Evolutionary conservation across 2,113 vertebrate species (phyloP), one percentile per base, ranked within the genome.

Genomic region (Psephotus haematonotus): DNA sequence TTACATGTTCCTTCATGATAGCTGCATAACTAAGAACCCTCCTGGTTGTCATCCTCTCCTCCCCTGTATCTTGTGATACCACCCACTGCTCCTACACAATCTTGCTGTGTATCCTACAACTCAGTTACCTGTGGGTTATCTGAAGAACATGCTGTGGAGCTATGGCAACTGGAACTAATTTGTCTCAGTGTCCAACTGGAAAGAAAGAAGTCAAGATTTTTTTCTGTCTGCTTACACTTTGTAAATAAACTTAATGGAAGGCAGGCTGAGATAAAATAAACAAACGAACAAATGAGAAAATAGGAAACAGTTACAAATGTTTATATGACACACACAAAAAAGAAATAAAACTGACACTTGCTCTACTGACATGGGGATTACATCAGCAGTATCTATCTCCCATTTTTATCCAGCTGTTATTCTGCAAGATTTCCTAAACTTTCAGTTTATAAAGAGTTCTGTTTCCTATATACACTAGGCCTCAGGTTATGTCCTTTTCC

Each of bases 401-500:
- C 25, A 23, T 37, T 70, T 91, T 91, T 50, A 95, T 82, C 47
- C 23, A 86, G 64, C 20, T 10, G 12, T 65, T 81, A 67, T 59
- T 75, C 29, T 44, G 41, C 13, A 82, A 70, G 33, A 89, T 84
- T 92, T 94, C 35, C 76, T 79, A 71, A 90, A 65, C 37, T 64
- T 55, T 60, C 47, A 17, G 10, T 76, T 94, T 76, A 75, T 57
- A 64, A 74, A 86, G 33, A 87, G 35, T 68, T 87, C 23, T 68
- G 2, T 82, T 94, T 84, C 75, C 82, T 90, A 18, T 64, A 14
- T 12, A 41, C 1, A 2, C 62, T 65, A 59, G 19, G 63, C 50
- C 59, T 77, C 22, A 37, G 82, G 68, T 82, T 90, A 86, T 67
- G 79, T 90, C 49, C 92, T 95, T 96, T 92, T 72, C 46, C 49